Evolutionary conservation across 2,888 invertebrate species (phyloP).

Genomic region (Papilio gigon): DNA sequence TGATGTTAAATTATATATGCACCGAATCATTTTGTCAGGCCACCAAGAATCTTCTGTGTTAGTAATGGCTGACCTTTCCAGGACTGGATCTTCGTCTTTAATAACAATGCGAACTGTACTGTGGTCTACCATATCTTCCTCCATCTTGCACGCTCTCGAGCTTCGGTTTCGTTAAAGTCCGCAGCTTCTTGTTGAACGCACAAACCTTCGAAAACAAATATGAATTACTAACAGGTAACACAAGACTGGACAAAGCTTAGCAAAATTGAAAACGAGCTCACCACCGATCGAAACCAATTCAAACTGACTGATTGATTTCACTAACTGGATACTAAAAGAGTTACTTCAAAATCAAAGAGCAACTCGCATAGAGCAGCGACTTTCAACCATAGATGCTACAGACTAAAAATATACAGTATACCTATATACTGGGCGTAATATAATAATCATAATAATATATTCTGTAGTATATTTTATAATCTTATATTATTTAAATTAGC

Average conservation of each 20-base stretch:
- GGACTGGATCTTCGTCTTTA: slow-evolving; percentile 51
- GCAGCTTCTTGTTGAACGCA: neutral
- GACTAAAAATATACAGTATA: no score
- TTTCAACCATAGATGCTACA: no score
- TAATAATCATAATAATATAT: no score
- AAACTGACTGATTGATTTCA: no score
- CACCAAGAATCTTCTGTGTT: slow-evolving; percentile 84
- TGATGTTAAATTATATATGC: slow-evolving; percentile 93
- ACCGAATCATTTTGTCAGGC: slow-evolving; percentile 93
- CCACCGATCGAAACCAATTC: neutral
- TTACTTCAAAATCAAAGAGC: no score
- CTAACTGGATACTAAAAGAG: no score
- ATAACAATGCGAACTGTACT: slow-evolving; percentile 44
- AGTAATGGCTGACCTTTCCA: slow-evolving; percentile 47
- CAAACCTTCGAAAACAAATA: neutral
- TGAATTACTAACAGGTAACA: no score
- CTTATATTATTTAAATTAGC: no score
- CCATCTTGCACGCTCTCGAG: slow-evolving; percentile 27
- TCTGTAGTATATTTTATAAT: no score
- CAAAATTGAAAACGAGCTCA: neutral
- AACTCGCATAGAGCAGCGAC: no score
- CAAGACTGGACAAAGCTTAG: neutral
- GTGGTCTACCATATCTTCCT: slow-evolving; percentile 42
- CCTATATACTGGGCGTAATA: no score
- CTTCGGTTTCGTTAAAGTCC: neutral